These are phyloP conservation scores for Artibeus jamaicensis DNA, from an alignment of 2,797 vertebrate genomes.

Conservation along the genomic window DNA sequence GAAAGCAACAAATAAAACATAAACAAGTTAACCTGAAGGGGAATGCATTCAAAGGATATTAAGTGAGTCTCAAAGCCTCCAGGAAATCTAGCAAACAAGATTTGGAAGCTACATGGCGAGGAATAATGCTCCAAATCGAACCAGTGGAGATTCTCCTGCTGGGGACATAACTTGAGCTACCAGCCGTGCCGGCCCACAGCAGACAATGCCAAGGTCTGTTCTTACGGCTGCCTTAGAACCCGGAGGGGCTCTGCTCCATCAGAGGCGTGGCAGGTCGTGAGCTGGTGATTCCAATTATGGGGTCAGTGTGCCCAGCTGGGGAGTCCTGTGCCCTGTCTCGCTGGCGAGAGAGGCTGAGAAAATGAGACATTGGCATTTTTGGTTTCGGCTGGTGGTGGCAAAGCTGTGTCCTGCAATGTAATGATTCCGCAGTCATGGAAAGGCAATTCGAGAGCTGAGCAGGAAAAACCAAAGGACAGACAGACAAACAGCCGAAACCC, in stretches of 20 bases:
- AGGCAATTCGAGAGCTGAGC: not conserved
- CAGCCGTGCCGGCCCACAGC: rapidly evolving
- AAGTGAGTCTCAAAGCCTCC: not conserved
- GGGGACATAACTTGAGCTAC: rapidly evolving
- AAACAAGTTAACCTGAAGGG: not conserved
- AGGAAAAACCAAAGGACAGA: too few species aligned
- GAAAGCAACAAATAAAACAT: slow-evolving; percentile 26
- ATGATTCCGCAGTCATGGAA: not conserved
- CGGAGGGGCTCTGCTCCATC: not conserved
- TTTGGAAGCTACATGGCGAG: not conserved
- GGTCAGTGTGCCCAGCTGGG: not conserved
- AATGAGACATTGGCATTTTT: rapidly evolving
- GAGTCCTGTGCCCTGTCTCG: not conserved
- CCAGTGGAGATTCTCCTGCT: rapidly evolving
- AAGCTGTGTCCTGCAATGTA: not conserved
- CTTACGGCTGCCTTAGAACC: rapidly evolving
- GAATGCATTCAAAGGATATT: not conserved
- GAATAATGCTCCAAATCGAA: not conserved
- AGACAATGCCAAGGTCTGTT: rapidly evolving
- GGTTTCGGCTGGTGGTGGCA: not conserved
- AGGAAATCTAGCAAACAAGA: not conserved
- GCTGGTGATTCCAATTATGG: not conserved
- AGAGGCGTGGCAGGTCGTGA: rapidly evolving
- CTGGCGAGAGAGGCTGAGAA: not conserved
- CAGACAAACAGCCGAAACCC: not conserved